Base-by-base conservation (phyloP, 2,888 invertebrate genomes). In the Orthosia incerta region DNA sequence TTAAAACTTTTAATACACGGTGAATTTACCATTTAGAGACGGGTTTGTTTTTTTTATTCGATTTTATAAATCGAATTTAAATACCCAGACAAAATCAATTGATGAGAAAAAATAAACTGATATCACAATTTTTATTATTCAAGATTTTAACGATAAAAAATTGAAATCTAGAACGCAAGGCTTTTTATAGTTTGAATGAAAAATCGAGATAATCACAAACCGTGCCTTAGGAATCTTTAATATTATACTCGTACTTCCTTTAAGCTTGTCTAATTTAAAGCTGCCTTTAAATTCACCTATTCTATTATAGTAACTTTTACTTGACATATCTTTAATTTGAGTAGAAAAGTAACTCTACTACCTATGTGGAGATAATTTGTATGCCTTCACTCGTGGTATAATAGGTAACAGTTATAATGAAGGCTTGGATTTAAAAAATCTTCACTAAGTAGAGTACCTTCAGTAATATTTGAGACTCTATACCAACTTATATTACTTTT, bases 191-290 rank as follows among this genome's bases (percentile, higher is more conserved):
- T 15, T 64, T 56, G 26, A 60, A 68, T 66, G n/a, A 55, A 63
- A 75, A 75, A 77, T 51, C 59, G 53, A 63, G 57, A 71, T 51
- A 74, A 76, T 76, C 76, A 82, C 75, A 78, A 85, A 82, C 74
- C 72, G 69, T 82, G 71, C 63, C 70, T 75, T 80, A 83, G 76
- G 73, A 82, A 79, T 83, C 74, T 75, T 74, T 83, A 76, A 82
- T 81, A 76, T 74, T 76, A 80, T 79, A 76, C n/a, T n/a, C n/a
- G n/a, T n/a, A n/a, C 55, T 68, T 77, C 71, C 72, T 79, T 86
- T 71, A 89, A 86, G 89, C 87, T 85, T 87, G 82, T 83, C 86
- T 89, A 85, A 80, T 85, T 88, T 89, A 90, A 90, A 90, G 89
- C 89, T 90, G 89, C 74, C 80, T 82, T 79, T 80, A 82, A 83